Evolutionary conservation across 2,888 invertebrate species (phyloP).

Genomic region (Thereva nobilitata): DNA sequence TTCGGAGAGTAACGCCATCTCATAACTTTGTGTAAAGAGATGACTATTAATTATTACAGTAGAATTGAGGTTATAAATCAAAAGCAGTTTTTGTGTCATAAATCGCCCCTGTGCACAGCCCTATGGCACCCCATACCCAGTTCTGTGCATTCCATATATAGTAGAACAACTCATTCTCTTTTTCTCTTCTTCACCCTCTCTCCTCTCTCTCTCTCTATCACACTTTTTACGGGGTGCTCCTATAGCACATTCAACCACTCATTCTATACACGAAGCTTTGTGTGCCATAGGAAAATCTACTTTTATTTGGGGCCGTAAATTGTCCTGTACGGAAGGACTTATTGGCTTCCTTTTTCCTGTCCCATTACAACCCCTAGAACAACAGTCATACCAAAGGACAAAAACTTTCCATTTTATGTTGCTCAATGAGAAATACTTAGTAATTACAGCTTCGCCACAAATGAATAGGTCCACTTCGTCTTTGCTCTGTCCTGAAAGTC

Average conservation of each 20-base stretch:
- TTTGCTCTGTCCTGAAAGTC: conserved; percentile 5
- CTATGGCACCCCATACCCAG: too few species aligned
- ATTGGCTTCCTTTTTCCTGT: conserved; percentile 6
- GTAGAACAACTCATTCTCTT: too few species aligned
- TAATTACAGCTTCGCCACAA: conserved; percentile 13
- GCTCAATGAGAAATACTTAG: conserved; percentile 14
- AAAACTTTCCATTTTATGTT: conserved; percentile 15
- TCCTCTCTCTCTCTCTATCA: too few species aligned
- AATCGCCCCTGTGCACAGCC: background rate
- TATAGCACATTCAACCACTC: background rate
- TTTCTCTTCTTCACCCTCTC: too few species aligned
- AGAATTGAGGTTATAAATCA: background rate
- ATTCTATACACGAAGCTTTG: background rate
- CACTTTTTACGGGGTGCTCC: background rate
- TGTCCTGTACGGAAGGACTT: conserved; percentile 5
- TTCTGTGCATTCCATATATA: too few species aligned
- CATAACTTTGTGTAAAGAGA: conserved; percentile 4
- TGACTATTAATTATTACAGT: conserved; percentile 9
- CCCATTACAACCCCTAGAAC: background rate
- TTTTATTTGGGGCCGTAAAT: conserved; percentile 8
- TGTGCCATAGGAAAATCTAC: background rate
- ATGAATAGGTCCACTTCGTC: conserved; percentile 5
- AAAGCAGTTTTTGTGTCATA: background rate
- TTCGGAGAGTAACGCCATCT: background rate
- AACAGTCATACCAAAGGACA: conserved; percentile 3